Percentiles rank a stretch among this genome's conserved stretches.
Evolutionary conservation across 2,888 invertebrate species (phyloP).

Genomic region (Harmothoe impar): DNA sequence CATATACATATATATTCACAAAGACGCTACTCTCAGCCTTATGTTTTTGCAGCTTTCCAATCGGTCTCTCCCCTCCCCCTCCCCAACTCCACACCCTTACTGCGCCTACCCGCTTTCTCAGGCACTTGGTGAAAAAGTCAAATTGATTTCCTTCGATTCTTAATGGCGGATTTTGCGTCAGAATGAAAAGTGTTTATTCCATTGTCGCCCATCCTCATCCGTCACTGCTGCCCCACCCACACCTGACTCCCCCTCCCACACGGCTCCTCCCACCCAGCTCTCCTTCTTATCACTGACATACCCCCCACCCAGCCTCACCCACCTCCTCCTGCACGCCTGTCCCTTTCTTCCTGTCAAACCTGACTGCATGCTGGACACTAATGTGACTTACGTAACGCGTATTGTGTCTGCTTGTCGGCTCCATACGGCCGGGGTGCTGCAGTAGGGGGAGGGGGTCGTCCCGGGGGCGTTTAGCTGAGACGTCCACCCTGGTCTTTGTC

Average conservation of each 20-base stretch:
- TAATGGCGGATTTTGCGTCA: slow-evolving; percentile 14
- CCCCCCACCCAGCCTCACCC: neutral
- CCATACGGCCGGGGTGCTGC: neutral
- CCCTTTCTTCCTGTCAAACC: slow-evolving; percentile 32
- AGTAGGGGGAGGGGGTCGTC: neutral
- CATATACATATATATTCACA: neutral
- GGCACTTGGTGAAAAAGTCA: neutral
- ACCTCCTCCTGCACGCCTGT: slow-evolving; percentile 3
- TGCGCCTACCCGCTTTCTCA: neutral
- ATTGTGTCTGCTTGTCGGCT: neutral
- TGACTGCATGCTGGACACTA: slow-evolving; percentile 22
- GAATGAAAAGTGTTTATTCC: slow-evolving; percentile 37
- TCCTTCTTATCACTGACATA: neutral
- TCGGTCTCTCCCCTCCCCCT: neutral
- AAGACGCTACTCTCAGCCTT: no score
- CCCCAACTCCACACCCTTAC: neutral
- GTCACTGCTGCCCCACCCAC: neutral
- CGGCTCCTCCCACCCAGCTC: neutral
- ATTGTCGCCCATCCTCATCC: slow-evolving; percentile 4
- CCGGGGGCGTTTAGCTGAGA: neutral
- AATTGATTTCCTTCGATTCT: neutral
- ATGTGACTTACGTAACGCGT: slow-evolving; percentile 12
- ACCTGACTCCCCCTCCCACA: neutral
- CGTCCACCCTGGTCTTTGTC: neutral
- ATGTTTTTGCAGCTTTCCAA: neutral